Evolutionary conservation across 2,888 invertebrate species (phyloP).

Genomic region (Hoplodrina blanda): DNA sequence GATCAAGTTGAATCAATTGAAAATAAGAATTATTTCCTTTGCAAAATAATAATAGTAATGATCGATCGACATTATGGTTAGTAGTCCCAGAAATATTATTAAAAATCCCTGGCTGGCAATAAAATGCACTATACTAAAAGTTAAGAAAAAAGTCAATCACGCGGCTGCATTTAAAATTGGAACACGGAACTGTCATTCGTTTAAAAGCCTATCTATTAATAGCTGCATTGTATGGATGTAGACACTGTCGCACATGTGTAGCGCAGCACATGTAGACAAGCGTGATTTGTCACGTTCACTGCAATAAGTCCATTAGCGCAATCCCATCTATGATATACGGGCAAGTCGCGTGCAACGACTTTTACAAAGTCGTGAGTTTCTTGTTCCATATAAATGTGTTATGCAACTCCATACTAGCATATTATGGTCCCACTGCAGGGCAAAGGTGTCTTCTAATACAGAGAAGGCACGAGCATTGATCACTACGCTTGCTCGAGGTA

Average conservation of each 20-base stretch:
- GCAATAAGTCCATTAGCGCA: slow-evolving; percentile 44
- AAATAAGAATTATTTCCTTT: not conserved
- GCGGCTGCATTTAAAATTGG: not conserved
- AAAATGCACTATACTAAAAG: not conserved
- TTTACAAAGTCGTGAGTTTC: slow-evolving; percentile 7
- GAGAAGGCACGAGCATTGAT: too few species aligned
- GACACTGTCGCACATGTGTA: not conserved
- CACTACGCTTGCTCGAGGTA: too few species aligned
- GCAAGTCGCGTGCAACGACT: slow-evolving; percentile 10
- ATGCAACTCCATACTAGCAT: too few species aligned
- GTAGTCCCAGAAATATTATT: not conserved
- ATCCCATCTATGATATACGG: slow-evolving; percentile 13
- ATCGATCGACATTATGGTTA: too few species aligned
- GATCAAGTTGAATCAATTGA: not conserved
- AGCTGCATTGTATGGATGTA: slow-evolving; percentile 42
- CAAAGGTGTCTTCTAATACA: too few species aligned
- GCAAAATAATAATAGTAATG: not conserved
- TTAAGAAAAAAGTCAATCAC: not conserved
- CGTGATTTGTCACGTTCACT: slow-evolving; percentile 54
- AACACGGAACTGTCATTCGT: slow-evolving; percentile 7
- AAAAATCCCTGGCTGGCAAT: not conserved
- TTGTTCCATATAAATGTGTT: slow-evolving; percentile 1
- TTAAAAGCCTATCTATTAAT: slow-evolving; percentile 31
- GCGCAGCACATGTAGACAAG: not conserved
- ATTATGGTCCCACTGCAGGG: too few species aligned